A percentile compares a stretch with the other conserved stretches of the same genome.
Evolutionary conservation across 2,888 invertebrate species (phyloP).

Genomic region (Nomada flava): DNA sequence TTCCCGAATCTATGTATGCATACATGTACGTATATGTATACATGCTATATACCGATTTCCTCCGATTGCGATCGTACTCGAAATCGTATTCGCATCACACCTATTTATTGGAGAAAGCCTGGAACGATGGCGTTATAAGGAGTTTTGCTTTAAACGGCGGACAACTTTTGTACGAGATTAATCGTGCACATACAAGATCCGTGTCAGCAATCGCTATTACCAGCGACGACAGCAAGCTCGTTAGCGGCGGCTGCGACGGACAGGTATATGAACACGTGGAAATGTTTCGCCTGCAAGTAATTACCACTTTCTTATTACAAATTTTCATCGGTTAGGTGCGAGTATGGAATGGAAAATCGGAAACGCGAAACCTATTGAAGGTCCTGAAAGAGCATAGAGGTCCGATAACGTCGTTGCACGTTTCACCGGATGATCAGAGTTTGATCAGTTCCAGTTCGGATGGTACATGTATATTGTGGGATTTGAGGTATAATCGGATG

Average conservation of each 20-base stretch:
- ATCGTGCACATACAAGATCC: constrained; percentile 95
- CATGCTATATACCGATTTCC: too few relatives aligned
- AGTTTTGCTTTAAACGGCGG: constrained; percentile 94
- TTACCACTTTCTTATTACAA: too few relatives aligned
- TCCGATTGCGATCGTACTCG: not conserved
- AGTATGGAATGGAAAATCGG: constrained; percentile 91
- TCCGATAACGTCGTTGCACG: constrained; percentile 92
- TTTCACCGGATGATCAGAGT: constrained; percentile 91
- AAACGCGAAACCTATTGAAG: constrained; percentile 88
- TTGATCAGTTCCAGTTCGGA: constrained; percentile 96
- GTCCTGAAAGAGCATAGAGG: constrained; percentile 96
- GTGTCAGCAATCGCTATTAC: constrained; percentile 93
- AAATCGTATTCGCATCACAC: not conserved
- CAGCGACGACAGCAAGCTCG: constrained; percentile 88
- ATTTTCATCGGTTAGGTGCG: constrained; percentile 85
- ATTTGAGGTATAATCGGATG: constrained; percentile 87
- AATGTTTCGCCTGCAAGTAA: too few relatives aligned
- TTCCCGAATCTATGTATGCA: not conserved
- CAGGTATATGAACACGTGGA: constrained; percentile 85
- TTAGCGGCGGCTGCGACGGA: constrained; percentile 97
- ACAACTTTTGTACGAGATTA: constrained; percentile 91
- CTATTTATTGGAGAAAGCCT: constrained; percentile 84
- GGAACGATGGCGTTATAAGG: constrained; percentile 93
- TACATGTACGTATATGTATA: not conserved
- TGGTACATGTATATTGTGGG: constrained; percentile 97